These are phyloP conservation scores for Platynereis dumerilii DNA, from an alignment of 2,888 invertebrate genomes.

Conservation along the genomic window DNA sequence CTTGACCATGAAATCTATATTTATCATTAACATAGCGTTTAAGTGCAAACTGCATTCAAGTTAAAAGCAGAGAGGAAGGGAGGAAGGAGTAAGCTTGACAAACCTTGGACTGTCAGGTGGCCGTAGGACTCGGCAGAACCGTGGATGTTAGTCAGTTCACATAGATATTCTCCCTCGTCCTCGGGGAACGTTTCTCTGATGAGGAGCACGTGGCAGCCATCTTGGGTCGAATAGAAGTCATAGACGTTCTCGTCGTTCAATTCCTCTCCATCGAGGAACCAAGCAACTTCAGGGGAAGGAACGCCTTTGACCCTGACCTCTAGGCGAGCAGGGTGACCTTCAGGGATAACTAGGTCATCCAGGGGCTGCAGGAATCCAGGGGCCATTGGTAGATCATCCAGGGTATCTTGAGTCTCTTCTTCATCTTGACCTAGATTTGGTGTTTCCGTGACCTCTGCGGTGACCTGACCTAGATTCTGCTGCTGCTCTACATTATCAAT, in stretches of 20 bases:
- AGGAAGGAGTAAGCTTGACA: conserved; percentile 24
- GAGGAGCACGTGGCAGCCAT: conserved; percentile 78
- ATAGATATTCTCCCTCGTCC: conserved; percentile 95
- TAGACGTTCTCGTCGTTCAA: conserved; percentile 63
- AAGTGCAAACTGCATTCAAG: no score
- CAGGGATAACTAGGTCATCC: conserved; percentile 41
- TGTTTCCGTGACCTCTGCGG: no score
- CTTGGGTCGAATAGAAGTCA: conserved; percentile 42
- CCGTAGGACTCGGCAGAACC: conserved; percentile 86
- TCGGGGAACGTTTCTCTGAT: conserved; percentile 92
- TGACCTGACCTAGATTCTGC: no score
- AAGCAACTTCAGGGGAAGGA: conserved; percentile 69
- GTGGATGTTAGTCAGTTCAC: conserved; percentile 89
- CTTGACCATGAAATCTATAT: no score
- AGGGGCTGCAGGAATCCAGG: conserved; percentile 45
- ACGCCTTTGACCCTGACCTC: conserved; percentile 50
- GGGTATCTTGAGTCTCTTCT: no score
- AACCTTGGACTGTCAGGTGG: conserved; percentile 53
- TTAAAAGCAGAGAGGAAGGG: conserved; percentile 5
- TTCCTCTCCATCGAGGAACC: conserved; percentile 80
- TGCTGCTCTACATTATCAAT: no score
- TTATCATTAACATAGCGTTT: no score
- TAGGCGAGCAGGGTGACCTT: conserved; percentile 48
- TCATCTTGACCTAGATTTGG: no score
- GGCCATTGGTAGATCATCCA: conserved; percentile 36